Evolutionary conservation across 1,140 invertebrate genomes (phyloP).

Genomic region (Hyles euphorbiae): DNA sequence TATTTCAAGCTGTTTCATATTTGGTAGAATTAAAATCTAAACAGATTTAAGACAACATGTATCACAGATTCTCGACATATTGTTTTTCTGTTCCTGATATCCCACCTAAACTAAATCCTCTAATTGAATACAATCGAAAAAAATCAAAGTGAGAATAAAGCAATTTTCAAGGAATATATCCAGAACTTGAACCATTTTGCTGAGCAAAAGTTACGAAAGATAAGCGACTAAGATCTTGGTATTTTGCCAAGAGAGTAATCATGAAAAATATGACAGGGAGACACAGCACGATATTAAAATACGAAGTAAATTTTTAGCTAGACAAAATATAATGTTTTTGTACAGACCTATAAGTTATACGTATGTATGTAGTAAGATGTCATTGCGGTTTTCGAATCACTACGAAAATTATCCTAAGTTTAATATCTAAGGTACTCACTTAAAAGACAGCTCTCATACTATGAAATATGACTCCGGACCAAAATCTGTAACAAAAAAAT

Average conservation of each 20-base stretch:
- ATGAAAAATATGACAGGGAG: conserved; percentile 51
- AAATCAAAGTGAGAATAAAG: no score
- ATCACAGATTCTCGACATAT: no score
- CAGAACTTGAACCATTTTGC: conserved; percentile 33
- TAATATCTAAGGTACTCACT: conserved; percentile 41
- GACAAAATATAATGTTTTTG: conserved; percentile 29
- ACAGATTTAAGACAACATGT: no score
- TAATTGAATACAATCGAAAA: no score
- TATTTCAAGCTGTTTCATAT: no score
- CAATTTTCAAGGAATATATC: not conserved
- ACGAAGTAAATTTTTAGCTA: conserved; percentile 44
- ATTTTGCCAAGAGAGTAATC: conserved; percentile 57
- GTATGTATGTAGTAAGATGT: conserved; percentile 1
- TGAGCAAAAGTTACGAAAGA: conserved; percentile 48
- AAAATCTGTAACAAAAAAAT: conserved; percentile 61
- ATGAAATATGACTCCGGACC: conserved; percentile 68
- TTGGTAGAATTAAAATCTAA: no score
- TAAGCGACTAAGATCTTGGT: conserved; percentile 52
- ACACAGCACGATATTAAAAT: conserved; percentile 51
- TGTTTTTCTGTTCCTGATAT: no score
- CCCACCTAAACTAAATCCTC: no score
- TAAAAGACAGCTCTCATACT: conserved; percentile 60
- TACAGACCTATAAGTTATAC: not conserved
- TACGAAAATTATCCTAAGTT: not conserved
- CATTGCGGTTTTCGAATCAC: conserved; percentile 7